Base-by-base conservation (phyloP, 30 jellyfish, hydroid and myxozoan species). In the Pseudorhiza aurosa region DNA sequence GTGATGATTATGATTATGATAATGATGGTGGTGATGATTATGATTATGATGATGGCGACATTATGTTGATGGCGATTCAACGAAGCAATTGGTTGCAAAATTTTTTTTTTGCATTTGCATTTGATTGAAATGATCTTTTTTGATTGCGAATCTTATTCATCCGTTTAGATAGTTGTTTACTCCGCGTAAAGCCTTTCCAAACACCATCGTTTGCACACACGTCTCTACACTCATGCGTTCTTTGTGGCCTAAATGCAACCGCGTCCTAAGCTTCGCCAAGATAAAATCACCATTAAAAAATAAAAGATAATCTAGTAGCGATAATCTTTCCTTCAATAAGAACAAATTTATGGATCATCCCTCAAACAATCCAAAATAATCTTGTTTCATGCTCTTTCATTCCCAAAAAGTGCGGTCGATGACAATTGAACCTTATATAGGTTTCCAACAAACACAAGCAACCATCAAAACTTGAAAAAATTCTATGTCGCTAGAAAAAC, bases 351-450 rank as follows among this genome's bases (percentile, higher is more conserved):
- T 17, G 62, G 62, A 47, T 47, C n/a, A 47, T 47, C 62, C n/a
- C n/a, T 47, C 62, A 47, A 47, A 47, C 62, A 47, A 47, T 47
- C 62, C 62, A 47, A 47, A 47, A 2, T 47, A 47, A 47, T 47
- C 62, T 17, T 47, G n/a, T 47, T 47, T 47, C 26, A 47, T 47
- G 62, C n/a, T n/a, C n/a, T n/a, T n/a, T n/a, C n/a, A n/a, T n/a
- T n/a, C n/a, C n/a, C n/a, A n/a, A n/a, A n/a, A n/a, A n/a, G n/a
- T n/a, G n/a, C n/a, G n/a, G n/a, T n/a, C n/a, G n/a, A n/a, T n/a
- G n/a, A n/a, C n/a, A n/a, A n/a, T n/a, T n/a, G n/a, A n/a, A n/a
- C n/a, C n/a, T n/a, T n/a, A n/a, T n/a, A n/a, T n/a, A n/a, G n/a
- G n/a, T n/a, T n/a, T n/a, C n/a, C n/a, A n/a, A n/a, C n/a, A n/a